phyloP scores from a whole-genome alignment of 2,113 vertebrate species.

The Carassius gibelio region DNA sequence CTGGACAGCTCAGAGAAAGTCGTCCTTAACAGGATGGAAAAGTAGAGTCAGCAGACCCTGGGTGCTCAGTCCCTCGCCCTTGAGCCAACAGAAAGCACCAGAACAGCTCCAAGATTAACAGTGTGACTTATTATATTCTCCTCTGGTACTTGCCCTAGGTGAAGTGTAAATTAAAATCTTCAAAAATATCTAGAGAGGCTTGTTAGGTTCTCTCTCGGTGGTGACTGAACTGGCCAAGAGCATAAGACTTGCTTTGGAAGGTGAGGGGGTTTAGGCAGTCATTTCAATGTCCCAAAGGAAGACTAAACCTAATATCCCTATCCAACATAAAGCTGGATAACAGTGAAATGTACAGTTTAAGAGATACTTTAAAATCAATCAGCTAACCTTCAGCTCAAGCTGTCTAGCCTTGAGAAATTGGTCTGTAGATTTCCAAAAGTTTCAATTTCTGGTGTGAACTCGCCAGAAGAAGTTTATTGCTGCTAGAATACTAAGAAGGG shows the following conservation, averaged over 20 bases:
- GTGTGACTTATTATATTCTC: conserved; percentile 51
- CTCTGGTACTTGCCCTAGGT: conserved; percentile 25
- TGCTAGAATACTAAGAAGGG: too few relatives aligned
- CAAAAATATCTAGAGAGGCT: conserved; percentile 28
- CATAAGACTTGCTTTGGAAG: not conserved
- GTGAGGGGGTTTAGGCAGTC: conserved; percentile 24
- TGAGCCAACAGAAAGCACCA: conserved; percentile 17
- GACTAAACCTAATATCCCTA: conserved; percentile 7
- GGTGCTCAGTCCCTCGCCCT: conserved; percentile 24
- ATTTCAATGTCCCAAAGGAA: conserved; percentile 32
- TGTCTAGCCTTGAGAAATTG: too few relatives aligned
- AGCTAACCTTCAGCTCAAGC: not conserved
- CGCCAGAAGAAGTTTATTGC: not conserved
- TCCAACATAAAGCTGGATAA: not conserved
- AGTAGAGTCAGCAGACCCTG: conserved; percentile 37
- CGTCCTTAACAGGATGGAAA: conserved; percentile 3
- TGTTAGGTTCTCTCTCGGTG: not conserved
- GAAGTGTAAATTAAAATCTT: conserved; percentile 56
- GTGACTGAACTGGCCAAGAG: not conserved
- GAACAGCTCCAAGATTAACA: conserved; percentile 54
- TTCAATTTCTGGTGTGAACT: not conserved
- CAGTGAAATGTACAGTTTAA: not conserved
- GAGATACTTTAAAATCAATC: not conserved
- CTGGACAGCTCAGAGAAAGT: conserved; percentile 29
- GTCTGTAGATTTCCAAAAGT: not conserved